These are phyloP conservation scores for Psittacula derbiana DNA, from an alignment of 2,797 vertebrate genomes.

Conservation along the genomic window DNA sequence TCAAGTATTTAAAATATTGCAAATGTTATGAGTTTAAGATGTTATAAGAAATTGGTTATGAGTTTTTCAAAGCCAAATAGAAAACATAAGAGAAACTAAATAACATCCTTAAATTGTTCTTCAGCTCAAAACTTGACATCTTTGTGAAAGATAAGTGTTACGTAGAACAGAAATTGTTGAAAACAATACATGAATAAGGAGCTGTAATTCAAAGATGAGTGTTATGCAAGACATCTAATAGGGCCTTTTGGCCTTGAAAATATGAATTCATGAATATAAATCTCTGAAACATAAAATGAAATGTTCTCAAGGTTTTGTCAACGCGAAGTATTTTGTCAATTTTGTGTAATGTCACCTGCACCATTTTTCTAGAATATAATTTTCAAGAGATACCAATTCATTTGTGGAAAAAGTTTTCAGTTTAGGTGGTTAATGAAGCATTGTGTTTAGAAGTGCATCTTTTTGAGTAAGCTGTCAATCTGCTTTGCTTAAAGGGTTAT, in stretches of 20 bases:
- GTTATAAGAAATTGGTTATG: not conserved
- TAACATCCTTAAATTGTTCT: not conserved
- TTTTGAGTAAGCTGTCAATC: constrained; percentile 23
- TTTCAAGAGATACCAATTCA: not conserved
- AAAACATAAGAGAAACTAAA: not conserved
- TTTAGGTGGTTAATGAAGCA: constrained; percentile 40
- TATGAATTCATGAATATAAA: not conserved
- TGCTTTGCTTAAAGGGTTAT: constrained; percentile 12
- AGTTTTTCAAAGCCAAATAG: not conserved
- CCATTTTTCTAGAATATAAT: not conserved
- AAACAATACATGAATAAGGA: not conserved
- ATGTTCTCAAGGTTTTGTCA: not conserved
- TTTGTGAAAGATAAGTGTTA: not conserved
- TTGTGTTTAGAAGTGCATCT: not conserved
- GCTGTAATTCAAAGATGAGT: not conserved
- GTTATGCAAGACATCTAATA: not conserved
- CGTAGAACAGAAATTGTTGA: not conserved
- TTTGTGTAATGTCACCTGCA: not conserved
- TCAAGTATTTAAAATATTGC: not conserved
- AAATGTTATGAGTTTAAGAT: not conserved
- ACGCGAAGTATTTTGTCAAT: constrained; percentile 36
- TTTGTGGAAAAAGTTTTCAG: not conserved
- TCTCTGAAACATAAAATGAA: constrained; percentile 6
- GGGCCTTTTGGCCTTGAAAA: not conserved
- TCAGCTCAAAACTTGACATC: not conserved